phyloP scores from a whole-genome alignment of 2,888 invertebrate genomes.

The Griposia aprilina region DNA sequence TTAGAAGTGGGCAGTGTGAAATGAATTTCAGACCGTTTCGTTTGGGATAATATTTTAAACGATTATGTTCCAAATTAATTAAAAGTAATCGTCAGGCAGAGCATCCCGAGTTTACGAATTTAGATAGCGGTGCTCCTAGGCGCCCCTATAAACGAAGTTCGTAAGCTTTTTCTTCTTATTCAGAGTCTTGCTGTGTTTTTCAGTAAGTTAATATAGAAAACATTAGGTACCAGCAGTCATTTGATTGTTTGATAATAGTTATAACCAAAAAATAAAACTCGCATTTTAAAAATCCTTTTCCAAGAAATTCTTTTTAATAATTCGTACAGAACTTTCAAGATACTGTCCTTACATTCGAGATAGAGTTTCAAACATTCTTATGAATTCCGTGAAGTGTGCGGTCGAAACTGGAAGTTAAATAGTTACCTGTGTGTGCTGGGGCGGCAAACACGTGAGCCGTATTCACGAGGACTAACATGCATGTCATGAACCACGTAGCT shows the following conservation, averaged over 20 bases:
- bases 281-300: not conserved
- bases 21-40: not conserved
- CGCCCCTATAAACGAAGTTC: not conserved
- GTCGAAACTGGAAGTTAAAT: conserved; percentile 31
- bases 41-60: not conserved
- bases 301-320: not conserved
- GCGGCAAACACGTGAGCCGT: conserved; percentile 50
- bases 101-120: not conserved
- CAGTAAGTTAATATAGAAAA: too few relatives aligned
- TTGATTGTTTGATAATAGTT: not conserved
- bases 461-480: conserved; percentile 48
- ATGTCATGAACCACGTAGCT: conserved; percentile 37
- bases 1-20: not conserved
- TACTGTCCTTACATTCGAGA: conserved; percentile 25
- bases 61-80: conserved; percentile 3
- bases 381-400: conserved; percentile 13
- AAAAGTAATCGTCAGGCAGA: not conserved
- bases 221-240: not conserved
- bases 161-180: not conserved
- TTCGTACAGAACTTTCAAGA: conserved; percentile 23
- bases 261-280: not conserved
- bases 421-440: conserved; percentile 65
- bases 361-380: conserved; percentile 17
- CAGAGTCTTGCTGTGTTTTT: too few relatives aligned
- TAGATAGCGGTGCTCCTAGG: too few relatives aligned